phyloP scores from a whole-genome alignment of 2,797 vertebrate genomes.

The Argentina silus region DNA sequence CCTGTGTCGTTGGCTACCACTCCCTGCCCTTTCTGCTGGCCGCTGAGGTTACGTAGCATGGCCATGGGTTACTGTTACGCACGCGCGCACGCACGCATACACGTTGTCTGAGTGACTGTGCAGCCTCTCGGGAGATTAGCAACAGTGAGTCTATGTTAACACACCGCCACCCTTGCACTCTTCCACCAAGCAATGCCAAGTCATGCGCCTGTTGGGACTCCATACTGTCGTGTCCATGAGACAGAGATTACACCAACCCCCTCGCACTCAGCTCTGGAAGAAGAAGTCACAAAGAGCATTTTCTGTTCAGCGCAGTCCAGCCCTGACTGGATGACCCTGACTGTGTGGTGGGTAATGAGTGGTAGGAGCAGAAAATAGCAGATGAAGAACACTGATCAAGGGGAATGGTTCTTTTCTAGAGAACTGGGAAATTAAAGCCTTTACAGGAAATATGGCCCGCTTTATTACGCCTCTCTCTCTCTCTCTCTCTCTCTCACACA shows the following conservation, averaged over 20 bases:
- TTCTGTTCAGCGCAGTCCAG: too few relatives aligned
- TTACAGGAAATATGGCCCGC: slow-evolving; percentile 29
- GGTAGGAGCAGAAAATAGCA: slow-evolving; percentile 50
- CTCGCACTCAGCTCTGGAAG: slow-evolving; percentile 38
- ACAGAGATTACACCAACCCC: slow-evolving; percentile 58
- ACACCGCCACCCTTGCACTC: slow-evolving; percentile 44
- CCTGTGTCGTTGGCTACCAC: background rate
- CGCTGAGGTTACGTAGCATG: background rate
- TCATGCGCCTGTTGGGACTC: slow-evolving; percentile 15
- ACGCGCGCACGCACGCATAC: background rate
- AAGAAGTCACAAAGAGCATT: background rate
- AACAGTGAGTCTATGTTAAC: background rate
- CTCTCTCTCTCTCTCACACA: slow-evolving; percentile 4
- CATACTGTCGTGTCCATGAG: slow-evolving; percentile 18
- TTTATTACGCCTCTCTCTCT: slow-evolving; percentile 45
- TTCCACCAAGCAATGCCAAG: slow-evolving; percentile 49
- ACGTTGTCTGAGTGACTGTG: background rate
- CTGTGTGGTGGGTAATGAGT: slow-evolving; percentile 43
- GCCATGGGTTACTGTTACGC: background rate
- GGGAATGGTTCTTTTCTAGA: slow-evolving; percentile 47
- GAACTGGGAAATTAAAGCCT: slow-evolving; percentile 40
- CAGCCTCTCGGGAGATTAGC: too few relatives aligned
- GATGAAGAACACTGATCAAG: slow-evolving; percentile 30
- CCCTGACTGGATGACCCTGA: slow-evolving; percentile 28
- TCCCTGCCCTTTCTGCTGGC: slow-evolving; percentile 2